Evolutionary conservation across 2,797 vertebrate species (phyloP).

Genomic region (Girardinus metallicus): DNA sequence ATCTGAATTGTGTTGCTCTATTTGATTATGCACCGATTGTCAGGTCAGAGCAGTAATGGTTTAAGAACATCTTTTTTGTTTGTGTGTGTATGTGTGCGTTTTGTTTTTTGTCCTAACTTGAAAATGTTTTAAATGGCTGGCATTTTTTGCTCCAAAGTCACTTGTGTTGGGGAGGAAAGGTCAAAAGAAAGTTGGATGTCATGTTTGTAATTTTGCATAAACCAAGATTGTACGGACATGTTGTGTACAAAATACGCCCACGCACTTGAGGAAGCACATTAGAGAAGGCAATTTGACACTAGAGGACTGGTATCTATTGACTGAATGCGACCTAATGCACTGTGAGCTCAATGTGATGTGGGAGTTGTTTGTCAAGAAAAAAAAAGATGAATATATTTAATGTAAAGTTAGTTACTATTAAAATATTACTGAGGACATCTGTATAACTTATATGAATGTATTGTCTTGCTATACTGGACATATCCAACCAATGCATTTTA

Average conservation of each 20-base stretch:
- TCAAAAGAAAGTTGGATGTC: slow-evolving; percentile 47
- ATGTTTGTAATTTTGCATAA: slow-evolving; percentile 59
- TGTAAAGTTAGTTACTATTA: slow-evolving; percentile 85
- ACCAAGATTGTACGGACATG: slow-evolving; percentile 63
- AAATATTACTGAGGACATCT: slow-evolving; percentile 83
- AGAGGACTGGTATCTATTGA: slow-evolving; percentile 71
- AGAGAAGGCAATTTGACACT: slow-evolving; percentile 44
- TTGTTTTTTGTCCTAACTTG: slow-evolving; percentile 26
- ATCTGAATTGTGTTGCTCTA: slow-evolving; percentile 61
- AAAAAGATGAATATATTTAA: slow-evolving; percentile 79
- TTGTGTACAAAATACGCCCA: slow-evolving; percentile 63
- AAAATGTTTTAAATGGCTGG: slow-evolving; percentile 31
- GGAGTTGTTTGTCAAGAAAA: slow-evolving; percentile 90
- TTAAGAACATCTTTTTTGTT: slow-evolving; percentile 25
- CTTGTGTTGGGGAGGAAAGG: neutral
- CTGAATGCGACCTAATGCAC: slow-evolving; percentile 95
- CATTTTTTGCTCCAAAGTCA: slow-evolving; percentile 50
- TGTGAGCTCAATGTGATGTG: slow-evolving; percentile 96
- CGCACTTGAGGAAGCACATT: slow-evolving; percentile 55
- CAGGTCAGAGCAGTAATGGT: slow-evolving; percentile 40
- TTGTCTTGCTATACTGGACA: slow-evolving; percentile 87
- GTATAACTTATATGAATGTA: slow-evolving; percentile 88
- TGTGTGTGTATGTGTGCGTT: neutral
- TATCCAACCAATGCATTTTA: slow-evolving; percentile 87
- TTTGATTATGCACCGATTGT: slow-evolving; percentile 65